These are phyloP conservation scores for Lithobates pipiens DNA, from an alignment of 2,797 vertebrate genomes.

Conservation along the genomic window DNA sequence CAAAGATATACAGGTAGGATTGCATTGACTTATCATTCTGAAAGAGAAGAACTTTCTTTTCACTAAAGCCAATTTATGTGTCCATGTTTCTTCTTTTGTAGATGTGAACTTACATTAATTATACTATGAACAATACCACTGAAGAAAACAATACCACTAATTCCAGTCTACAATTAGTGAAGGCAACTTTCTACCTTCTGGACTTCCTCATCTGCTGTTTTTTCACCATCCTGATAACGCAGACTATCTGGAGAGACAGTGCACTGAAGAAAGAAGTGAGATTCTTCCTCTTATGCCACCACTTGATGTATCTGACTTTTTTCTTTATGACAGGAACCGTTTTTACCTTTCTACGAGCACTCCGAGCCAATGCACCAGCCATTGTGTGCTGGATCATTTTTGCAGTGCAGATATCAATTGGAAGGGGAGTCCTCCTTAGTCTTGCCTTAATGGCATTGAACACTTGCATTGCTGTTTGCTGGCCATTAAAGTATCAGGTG, in stretches of 20 bases:
- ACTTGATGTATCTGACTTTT: slow-evolving; percentile 67
- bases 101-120: slow-evolving; percentile 30
- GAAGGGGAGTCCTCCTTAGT: slow-evolving; percentile 70
- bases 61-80: too few species aligned
- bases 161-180: slow-evolving; percentile 64
- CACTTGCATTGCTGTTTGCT: slow-evolving; percentile 67
- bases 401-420: slow-evolving; percentile 67
- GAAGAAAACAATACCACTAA: slow-evolving; percentile 58
- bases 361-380: slow-evolving; percentile 57
- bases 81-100: slow-evolving; percentile 52
- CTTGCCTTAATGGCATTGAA: slow-evolving; percentile 72
- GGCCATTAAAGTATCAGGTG: slow-evolving; percentile 65
- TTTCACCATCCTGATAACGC: slow-evolving; percentile 65
- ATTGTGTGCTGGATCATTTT: slow-evolving; percentile 71
- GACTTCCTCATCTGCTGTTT: slow-evolving; percentile 67
- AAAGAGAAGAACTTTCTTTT: too few species aligned
- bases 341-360: slow-evolving; percentile 63
- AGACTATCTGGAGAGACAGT: slow-evolving; percentile 61
- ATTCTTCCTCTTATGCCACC: slow-evolving; percentile 69
- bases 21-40: too few species aligned
- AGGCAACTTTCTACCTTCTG: slow-evolving; percentile 65
- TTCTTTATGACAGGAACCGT: slow-evolving; percentile 68
- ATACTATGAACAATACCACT: slow-evolving; percentile 63
- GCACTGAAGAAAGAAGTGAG: slow-evolving; percentile 64
- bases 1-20: too few species aligned